A percentile compares a stretch with the other conserved stretches of the same genome.
These are phyloP conservation scores for Hippocampus kuda DNA, from an alignment of 2,797 vertebrate genomes.

Conservation along the genomic window DNA sequence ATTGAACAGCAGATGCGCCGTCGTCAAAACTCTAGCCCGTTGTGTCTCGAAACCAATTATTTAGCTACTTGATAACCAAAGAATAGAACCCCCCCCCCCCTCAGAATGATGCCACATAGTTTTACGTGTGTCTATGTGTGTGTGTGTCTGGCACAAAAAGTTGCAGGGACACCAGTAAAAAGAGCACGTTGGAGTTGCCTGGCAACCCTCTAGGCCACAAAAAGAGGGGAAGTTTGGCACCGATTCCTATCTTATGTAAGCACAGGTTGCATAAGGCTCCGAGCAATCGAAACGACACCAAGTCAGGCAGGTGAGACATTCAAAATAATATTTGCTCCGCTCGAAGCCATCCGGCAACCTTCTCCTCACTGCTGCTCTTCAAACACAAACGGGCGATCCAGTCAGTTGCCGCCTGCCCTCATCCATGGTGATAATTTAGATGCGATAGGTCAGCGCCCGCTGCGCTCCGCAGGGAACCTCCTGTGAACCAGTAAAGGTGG, in stretches of 20 bases:
- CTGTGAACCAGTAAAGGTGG: conserved; percentile 25
- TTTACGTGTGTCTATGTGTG: not conserved
- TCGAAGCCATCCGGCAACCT: not conserved
- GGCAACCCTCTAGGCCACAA: conserved; percentile 7
- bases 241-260: conserved; percentile 2
- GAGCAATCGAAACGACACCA: not conserved
- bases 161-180: conserved; percentile 1
- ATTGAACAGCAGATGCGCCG: too few species aligned
- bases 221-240: conserved; percentile 5
- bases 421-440: conserved; percentile 16
- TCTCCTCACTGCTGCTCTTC: not conserved
- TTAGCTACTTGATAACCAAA: not conserved
- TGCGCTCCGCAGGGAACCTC: conserved; percentile 42
- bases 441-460: conserved; percentile 32
- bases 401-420: not conserved
- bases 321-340: not conserved
- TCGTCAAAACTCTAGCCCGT: not conserved
- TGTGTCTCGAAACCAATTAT: not conserved
- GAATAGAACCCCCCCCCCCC: not conserved
- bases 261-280: conserved; percentile 2
- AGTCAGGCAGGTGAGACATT: not conserved
- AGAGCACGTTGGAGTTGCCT: conserved; percentile 5
- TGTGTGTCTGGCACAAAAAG: not conserved
- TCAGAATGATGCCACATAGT: not conserved
- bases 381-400: not conserved